A percentile compares a stretch with the other conserved stretches of the same genome.
phyloP scores from a whole-genome alignment of 1,140 invertebrate species.

The Trigoniulus corallinus region DNA sequence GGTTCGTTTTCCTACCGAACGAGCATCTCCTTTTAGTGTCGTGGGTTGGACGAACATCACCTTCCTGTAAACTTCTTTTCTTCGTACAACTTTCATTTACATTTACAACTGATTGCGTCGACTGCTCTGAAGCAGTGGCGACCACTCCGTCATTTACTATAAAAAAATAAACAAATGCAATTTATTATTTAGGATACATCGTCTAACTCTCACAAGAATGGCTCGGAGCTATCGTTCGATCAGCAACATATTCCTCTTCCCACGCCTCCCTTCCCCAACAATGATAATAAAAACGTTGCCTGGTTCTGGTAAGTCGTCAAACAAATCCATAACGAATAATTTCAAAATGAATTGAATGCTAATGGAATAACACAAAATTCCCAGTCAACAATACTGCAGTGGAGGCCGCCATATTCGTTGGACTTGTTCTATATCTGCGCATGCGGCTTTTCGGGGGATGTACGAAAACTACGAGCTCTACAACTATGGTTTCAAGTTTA shows the following conservation, averaged over 20 bases:
- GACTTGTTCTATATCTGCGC: no score
- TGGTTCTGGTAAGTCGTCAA: slow-evolving; percentile 15
- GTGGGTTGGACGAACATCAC: not conserved
- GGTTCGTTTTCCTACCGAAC: not conserved
- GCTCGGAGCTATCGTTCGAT: no score
- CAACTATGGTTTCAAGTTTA: no score
- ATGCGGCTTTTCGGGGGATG: no score
- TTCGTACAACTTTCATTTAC: not conserved
- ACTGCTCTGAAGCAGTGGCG: not conserved
- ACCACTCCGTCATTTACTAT: not conserved
- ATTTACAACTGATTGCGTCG: not conserved
- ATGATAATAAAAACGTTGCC: slow-evolving; percentile 5
- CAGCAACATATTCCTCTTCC: not conserved
- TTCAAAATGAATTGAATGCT: no score
- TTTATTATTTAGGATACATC: not conserved
- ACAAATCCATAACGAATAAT: slow-evolving; percentile 12
- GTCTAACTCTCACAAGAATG: not conserved
- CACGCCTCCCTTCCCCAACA: not conserved
- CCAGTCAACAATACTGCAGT: no score
- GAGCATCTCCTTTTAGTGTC: not conserved
- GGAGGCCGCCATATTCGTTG: no score
- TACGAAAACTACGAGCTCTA: no score
- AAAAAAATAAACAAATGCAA: not conserved
- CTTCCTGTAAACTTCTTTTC: not conserved
- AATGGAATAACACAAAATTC: no score